phyloP scores from a whole-genome alignment of 1,140 invertebrate genomes.

The Trichogramma pretiosum region DNA sequence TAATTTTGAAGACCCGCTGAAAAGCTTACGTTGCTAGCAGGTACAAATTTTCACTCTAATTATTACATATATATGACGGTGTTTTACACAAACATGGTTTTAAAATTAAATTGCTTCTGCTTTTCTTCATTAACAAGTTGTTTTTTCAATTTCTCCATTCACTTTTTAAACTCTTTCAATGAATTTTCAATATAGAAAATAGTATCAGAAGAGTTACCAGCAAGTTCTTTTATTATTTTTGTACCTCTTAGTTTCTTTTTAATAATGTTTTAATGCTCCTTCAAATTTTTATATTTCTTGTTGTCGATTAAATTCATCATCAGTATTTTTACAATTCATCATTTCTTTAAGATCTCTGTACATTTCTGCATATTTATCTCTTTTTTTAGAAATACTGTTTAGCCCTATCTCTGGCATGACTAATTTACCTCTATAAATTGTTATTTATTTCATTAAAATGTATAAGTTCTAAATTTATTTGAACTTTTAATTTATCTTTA shows the following conservation, averaged over 20 bases:
- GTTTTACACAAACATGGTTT: no score
- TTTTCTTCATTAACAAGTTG: slow-evolving; percentile 68
- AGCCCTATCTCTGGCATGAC: slow-evolving; percentile 57
- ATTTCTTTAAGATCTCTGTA: slow-evolving; percentile 45
- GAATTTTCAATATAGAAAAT: slow-evolving; percentile 58
- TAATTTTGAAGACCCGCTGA: no score
- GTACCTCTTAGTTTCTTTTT: slow-evolving; percentile 53
- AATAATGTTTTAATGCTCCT: slow-evolving; percentile 49
- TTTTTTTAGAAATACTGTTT: slow-evolving; percentile 65
- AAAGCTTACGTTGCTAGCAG: no score
- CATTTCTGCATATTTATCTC: slow-evolving; percentile 56
- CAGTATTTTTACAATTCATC: slow-evolving; percentile 25
- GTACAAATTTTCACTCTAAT: no score
- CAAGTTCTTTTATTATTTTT: slow-evolving; percentile 54
- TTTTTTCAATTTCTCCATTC: slow-evolving; percentile 63
- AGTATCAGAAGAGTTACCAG: slow-evolving; percentile 55
- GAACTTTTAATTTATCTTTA: no score
- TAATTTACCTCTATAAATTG: slow-evolving; percentile 66
- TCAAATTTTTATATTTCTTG: slow-evolving; percentile 50
- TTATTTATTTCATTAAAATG: slow-evolving; percentile 67
- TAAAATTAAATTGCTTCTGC: slow-evolving; percentile 59
- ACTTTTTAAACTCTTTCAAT: slow-evolving; percentile 55
- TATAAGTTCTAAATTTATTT: slow-evolving; percentile 56
- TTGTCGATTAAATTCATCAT: slow-evolving; percentile 38
- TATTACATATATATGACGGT: no score